Evolutionary conservation across 1,140 invertebrate genomes (phyloP), one percentile per base, ranked within the genome.

Genomic region (Hormaphis cornu): DNA sequence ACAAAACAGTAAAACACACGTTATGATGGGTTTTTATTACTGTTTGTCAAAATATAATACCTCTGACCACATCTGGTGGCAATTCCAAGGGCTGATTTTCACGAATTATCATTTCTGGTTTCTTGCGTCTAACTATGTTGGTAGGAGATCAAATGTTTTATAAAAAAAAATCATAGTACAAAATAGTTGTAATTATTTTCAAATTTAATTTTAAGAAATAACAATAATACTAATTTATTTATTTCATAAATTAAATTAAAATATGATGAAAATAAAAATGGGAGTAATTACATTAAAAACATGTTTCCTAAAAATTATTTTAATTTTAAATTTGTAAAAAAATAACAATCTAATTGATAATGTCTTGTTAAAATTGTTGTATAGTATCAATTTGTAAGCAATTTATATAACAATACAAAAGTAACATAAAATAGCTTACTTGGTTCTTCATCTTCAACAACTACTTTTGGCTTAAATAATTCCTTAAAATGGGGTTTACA

Each of bases 401-500:
- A 40, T 14, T 8, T 40, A 40, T 40, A 8, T 40, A 8, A 8
- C 7, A 40, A 40, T 7, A 7, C 37, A 40, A 40, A 40, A 40
- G 14, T 14, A 14, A 8, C 37, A 40, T 40, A 40, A 40, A 40
- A 40, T 40, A 40, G 7, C 80, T 84, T 83, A 89, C 87, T 80
- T 61, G 84, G 82, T 72, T 85, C 81, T 74, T 86, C 85, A 56
- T 84, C 82, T 75, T 91, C 89, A 16, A 82, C 75, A 12, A 92
- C 89, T 40, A 86, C 89, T 82, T 95, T 95, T 18, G 92, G 92
- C 71, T 91, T 87, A 78, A 97, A 95, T 10, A 95, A 83, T 74
- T 90, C 85, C 75, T 90, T 91, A 80, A 95, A 95, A 78, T 96
- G 93, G n/a, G 89, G 87, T 78, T 91, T 92, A 79, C 93, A 97